Conservation (phyloP, 2,113 vertebrate genomes). For the Phrynosoma blainvillii region DNA sequence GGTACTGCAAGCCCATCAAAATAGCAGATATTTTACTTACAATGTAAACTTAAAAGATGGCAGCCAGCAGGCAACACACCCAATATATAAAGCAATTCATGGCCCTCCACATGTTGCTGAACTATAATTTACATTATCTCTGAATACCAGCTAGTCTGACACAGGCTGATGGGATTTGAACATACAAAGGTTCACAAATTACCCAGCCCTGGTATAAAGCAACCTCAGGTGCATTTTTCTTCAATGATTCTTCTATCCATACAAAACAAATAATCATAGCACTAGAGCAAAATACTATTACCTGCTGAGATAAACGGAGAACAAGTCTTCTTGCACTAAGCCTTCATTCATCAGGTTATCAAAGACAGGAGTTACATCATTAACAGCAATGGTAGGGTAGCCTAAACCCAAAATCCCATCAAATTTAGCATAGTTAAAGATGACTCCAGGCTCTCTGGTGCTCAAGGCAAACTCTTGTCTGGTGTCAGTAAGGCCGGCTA, state of each 20-base stretch:
- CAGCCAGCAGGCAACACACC: neutral
- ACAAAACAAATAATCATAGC: neutral
- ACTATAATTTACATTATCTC: no score
- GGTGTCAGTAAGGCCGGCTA: constrained; percentile 52
- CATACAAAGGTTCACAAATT: no score
- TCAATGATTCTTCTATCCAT: neutral
- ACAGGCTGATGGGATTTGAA: no score
- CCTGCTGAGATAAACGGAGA: constrained; percentile 71
- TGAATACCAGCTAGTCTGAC: no score
- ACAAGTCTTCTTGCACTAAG: constrained; percentile 68
- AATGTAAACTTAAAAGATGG: neutral
- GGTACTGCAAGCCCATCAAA: neutral
- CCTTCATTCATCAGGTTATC: constrained; percentile 68
- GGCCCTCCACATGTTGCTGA: no score
- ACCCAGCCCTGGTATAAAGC: no score
- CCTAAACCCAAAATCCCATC: constrained; percentile 78
- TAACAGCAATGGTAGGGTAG: constrained; percentile 63
- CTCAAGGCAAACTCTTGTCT: constrained; percentile 72
- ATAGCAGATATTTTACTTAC: neutral
- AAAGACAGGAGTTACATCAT: constrained; percentile 61
- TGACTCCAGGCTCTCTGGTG: constrained; percentile 47
- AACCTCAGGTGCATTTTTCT: neutral
- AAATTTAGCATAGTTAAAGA: constrained; percentile 65
- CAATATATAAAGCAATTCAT: neutral
- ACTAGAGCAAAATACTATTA: constrained; percentile 38